Conservation (phyloP, 1,140 invertebrate genomes). For the Orius laevigatus region DNA sequence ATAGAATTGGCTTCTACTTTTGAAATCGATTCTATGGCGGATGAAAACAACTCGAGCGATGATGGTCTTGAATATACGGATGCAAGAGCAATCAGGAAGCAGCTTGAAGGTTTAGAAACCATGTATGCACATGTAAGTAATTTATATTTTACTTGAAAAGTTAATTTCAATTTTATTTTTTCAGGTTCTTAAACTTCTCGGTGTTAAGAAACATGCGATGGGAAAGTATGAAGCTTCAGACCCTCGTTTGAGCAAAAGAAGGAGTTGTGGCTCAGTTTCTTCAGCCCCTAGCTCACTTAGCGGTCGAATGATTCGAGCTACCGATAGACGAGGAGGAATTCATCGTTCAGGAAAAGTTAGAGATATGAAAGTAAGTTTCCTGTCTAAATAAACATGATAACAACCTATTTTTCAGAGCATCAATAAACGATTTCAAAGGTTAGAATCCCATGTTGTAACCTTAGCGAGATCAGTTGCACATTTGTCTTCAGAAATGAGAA, state of each 20-base stretch:
- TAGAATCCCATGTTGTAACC: conserved; percentile 85
- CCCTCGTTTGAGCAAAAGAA: conserved; percentile 37
- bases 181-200: conserved; percentile 61
- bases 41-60: conserved; percentile 36
- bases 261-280: conserved; percentile 58
- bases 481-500: conserved; percentile 79
- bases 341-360: conserved; percentile 36
- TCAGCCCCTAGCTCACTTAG: conserved; percentile 69
- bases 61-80: conserved; percentile 62
- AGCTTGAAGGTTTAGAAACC: conserved; percentile 68
- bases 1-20: conserved; percentile 22
- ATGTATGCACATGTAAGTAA: conserved; percentile 61
- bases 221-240: conserved; percentile 40
- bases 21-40: conserved; percentile 66
- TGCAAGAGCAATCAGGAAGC: conserved; percentile 58
- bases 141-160: background rate
- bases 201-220: conserved; percentile 39
- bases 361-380: conserved; percentile 45
- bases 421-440: conserved; percentile 71
- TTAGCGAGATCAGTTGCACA: conserved; percentile 82
- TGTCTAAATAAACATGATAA: background rate
- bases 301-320: conserved; percentile 46
- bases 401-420: conserved; percentile 40
- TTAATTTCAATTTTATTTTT: conserved; percentile 9
- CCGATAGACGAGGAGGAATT: conserved; percentile 35